These are phyloP conservation scores for Drosophila melanogaster DNA, from an alignment of 1,140 invertebrate species.

Conservation along the genomic window Release_6_plus_ISO1_MT NC_004354.4:13381501-13382000, in stretches of 20 bases:
- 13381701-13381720: slow-evolving; percentile 43
- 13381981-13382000: slow-evolving; percentile 35
- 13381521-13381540: slow-evolving; percentile 41
- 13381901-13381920: slow-evolving; percentile 33
- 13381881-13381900: slow-evolving; percentile 32
- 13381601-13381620: slow-evolving; percentile 28
- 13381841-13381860: slow-evolving; percentile 49
- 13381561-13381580: slow-evolving; percentile 68
- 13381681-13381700: slow-evolving; percentile 47
- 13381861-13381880: slow-evolving; percentile 38
- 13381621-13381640: slow-evolving; percentile 35
- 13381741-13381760: slow-evolving; percentile 44
- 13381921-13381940: slow-evolving; percentile 16
- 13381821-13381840: slow-evolving; percentile 61
- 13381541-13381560: slow-evolving; percentile 57
- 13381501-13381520: slow-evolving; percentile 44
- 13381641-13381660: slow-evolving; percentile 40
- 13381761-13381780: slow-evolving; percentile 38
- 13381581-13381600: slow-evolving; percentile 53
- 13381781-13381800: slow-evolving; percentile 36
- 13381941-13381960: slow-evolving; percentile 34
- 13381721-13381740: not conserved
- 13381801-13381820: slow-evolving; percentile 45
- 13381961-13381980: slow-evolving; percentile 36
- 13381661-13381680: slow-evolving; percentile 43